Evolutionary conservation across 1,140 invertebrate genomes (phyloP).

Genomic region (Muscidifurax raptorellus): DNA sequence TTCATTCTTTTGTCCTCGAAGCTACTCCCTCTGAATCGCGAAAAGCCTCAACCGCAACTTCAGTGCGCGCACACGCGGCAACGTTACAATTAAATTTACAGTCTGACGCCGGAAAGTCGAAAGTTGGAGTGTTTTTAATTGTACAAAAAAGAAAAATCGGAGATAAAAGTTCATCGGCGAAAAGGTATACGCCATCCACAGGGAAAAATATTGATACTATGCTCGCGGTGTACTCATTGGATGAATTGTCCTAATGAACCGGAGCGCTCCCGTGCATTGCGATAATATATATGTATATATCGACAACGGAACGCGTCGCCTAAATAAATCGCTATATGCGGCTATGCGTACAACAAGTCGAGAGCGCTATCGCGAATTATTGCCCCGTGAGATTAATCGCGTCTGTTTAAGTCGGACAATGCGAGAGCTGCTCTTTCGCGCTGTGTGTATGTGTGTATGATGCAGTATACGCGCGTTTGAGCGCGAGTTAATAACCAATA

Average conservation of each 20-base stretch:
- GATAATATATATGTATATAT: too few species aligned
- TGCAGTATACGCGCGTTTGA: neutral
- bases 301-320: neutral
- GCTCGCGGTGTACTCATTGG: neutral
- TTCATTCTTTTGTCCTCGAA: slow-evolving; percentile 2
- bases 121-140: neutral
- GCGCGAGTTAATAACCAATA: neutral
- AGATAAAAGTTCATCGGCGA: too few species aligned
- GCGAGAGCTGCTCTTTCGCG: neutral
- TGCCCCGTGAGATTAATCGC: slow-evolving; percentile 11
- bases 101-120: neutral
- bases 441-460: neutral
- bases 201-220: too few species aligned
- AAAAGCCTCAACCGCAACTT: neutral
- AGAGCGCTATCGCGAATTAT: slow-evolving; percentile 4
- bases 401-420: slow-evolving; percentile 18
- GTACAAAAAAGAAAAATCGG: too few species aligned
- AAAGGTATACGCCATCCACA: too few species aligned
- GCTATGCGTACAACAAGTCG: neutral
- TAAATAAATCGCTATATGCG: slow-evolving; percentile 12
- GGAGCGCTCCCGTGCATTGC: too few species aligned
- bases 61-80: neutral
- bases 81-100: neutral
- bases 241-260: neutral
- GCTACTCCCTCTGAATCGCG: neutral